Base-by-base conservation (phyloP, 2,113 vertebrate species). In the Clarias batrachus region DNA sequence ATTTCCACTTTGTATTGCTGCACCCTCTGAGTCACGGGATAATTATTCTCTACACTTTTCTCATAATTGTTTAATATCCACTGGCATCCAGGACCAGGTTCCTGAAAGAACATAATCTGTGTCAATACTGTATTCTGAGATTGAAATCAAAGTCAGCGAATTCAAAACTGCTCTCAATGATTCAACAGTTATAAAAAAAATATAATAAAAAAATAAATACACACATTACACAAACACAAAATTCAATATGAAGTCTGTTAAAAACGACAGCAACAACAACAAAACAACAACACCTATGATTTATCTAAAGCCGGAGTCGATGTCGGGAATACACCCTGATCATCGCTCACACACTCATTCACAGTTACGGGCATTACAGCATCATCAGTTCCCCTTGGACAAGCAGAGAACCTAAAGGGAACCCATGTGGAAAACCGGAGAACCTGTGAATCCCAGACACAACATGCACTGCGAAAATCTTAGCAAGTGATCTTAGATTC, bases 31-130 rank as follows among this genome's bases (percentile, higher is more conserved):
- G 33, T 81, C 80, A 81, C 33, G 16, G 12, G 33, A n/a, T 63
- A 62, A 81, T 81, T 65, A 81, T 81, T 81, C 60, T 65, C 11
- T 48, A 48, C 80, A 25, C 30, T 59, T 48, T 79, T 79, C 77
- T 79, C 77, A 80, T 30, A 59, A 79, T 7, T 57, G n/a, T 79
- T 33, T 57, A 30, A 79, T 59, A 16, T 30, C n/a, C 11, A 8
- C 77, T 33, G n/a, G 54, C 27, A 19, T 79, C 56, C 16, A 77
- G 17, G 12, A 27, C 52, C n/a, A 56, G 48, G 13, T 56, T 19
- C 17, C 52, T 21, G 7, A 3, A 11, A 27, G 54, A 33, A 59
- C 56, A 79, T 13, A 25, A 52, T 52, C 80, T 48, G 57, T 81
- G 77, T 33, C 27, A 80, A 23, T 80, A 23, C 37, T 60, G 27